These are phyloP conservation scores for Fundulus diaphanus DNA, from an alignment of 2,797 vertebrate genomes.

Conservation along the genomic window DNA sequence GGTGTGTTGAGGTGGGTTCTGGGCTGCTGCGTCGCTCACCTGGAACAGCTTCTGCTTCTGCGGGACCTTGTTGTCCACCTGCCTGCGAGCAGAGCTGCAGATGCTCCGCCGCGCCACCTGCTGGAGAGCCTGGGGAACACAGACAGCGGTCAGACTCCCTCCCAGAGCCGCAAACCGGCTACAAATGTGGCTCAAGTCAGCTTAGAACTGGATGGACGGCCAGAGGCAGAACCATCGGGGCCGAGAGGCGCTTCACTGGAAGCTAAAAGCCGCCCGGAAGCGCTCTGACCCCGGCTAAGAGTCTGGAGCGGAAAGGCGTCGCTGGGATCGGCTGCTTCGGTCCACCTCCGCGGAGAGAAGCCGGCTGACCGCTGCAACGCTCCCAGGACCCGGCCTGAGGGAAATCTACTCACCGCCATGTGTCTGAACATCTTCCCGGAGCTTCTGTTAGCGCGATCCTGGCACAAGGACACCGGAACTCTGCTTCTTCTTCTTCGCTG, in stretches of 20 bases:
- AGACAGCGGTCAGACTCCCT: not conserved
- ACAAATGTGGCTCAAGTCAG: not conserved
- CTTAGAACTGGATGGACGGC: too few relatives aligned
- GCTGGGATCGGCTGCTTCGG: not conserved
- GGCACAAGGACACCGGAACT: slow-evolving; percentile 61
- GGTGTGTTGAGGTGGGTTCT: not conserved
- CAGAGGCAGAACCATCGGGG: not conserved
- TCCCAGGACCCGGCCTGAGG: too few relatives aligned
- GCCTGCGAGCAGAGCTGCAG: slow-evolving; percentile 81
- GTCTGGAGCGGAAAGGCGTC: not conserved
- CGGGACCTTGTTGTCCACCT: slow-evolving; percentile 83
- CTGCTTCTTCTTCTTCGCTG: slow-evolving; percentile 33
- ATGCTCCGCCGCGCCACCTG: slow-evolving; percentile 85
- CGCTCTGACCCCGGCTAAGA: not conserved
- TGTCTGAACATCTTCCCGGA: slow-evolving; percentile 57
- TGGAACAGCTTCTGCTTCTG: slow-evolving; percentile 92
- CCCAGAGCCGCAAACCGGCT: too few relatives aligned
- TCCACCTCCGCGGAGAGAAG: fast-evolving
- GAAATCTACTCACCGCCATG: slow-evolving; percentile 50
- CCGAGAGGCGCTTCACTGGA: not conserved
- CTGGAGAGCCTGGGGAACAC: slow-evolving; percentile 79
- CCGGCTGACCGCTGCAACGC: too few relatives aligned
- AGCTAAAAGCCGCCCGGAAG: not conserved
- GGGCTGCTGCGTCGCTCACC: slow-evolving; percentile 70
- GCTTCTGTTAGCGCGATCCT: not conserved